Evolutionary conservation across 92 coral and sea anemone genomes (phyloP).

Genomic region (Epizoanthus fatuus): DNA sequence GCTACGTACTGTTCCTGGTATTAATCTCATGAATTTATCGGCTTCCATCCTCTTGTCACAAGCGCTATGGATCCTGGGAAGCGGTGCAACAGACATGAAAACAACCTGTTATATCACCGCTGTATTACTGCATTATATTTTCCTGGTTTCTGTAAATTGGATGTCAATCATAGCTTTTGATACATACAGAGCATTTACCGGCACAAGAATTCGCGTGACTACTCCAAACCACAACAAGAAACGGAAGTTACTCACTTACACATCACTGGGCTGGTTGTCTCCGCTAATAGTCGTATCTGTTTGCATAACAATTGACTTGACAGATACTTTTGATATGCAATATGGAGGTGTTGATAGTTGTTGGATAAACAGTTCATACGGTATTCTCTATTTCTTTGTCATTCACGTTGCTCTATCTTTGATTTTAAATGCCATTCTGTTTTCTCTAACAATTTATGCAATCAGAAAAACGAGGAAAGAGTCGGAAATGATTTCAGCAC

Average conservation of each 20-base stretch:
- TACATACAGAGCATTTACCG: constrained; percentile 23
- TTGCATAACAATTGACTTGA: constrained; percentile 20
- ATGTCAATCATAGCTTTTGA: constrained; percentile 38
- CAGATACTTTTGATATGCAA: constrained; percentile 13
- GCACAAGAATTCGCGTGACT: not conserved
- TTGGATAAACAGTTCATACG: constrained; percentile 31
- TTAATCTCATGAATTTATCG: constrained; percentile 21
- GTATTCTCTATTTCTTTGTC: constrained; percentile 22
- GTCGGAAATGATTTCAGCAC: constrained; percentile 6
- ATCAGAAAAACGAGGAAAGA: constrained; percentile 17
- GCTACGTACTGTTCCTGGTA: constrained; percentile 31
- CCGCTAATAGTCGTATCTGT: constrained; percentile 3
- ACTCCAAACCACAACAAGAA: not conserved
- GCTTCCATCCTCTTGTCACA: constrained; percentile 23
- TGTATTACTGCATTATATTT: not conserved
- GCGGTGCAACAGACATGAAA: not conserved
- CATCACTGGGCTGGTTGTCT: constrained; percentile 25
- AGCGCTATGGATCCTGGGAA: constrained; percentile 8
- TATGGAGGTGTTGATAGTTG: constrained; percentile 17
- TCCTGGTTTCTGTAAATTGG: not conserved
- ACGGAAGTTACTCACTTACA: not conserved
- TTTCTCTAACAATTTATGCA: constrained; percentile 21
- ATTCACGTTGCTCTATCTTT: constrained; percentile 1
- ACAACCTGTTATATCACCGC: not conserved
- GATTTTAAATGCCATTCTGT: constrained; percentile 3